These are phyloP conservation scores for Polyommatus iphigenia DNA, from an alignment of 2,888 invertebrate species.

Conservation along the genomic window DNA sequence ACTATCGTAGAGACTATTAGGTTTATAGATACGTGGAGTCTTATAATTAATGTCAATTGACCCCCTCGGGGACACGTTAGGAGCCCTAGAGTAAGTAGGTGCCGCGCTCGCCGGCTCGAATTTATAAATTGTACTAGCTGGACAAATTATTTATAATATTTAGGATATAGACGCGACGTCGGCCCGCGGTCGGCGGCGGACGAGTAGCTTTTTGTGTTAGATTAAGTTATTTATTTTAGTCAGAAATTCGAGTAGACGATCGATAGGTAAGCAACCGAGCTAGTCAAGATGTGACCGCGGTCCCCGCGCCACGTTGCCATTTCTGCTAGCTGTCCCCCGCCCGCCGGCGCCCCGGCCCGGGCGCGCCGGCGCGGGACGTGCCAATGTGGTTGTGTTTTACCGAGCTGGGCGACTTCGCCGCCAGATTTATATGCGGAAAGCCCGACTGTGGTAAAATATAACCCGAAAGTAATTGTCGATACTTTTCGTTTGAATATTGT, in stretches of 20 bases:
- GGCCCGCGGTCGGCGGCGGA: constrained; percentile 38
- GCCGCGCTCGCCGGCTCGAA: constrained; percentile 54
- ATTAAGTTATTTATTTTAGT: constrained; percentile 78
- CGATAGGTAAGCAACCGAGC: constrained; percentile 73
- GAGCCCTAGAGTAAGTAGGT: constrained; percentile 53
- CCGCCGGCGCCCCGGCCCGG: constrained; percentile 27
- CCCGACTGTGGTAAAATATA: neutral
- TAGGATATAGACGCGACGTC: constrained; percentile 51
- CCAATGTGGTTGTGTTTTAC: constrained; percentile 17
- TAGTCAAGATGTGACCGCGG: constrained; percentile 67
- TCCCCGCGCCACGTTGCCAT: constrained; percentile 67
- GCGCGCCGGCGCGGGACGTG: too few relatives aligned
- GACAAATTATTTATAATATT: constrained; percentile 74
- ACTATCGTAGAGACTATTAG: constrained; percentile 74
- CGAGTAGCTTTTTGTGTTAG: constrained; percentile 58
- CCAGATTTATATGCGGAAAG: neutral
- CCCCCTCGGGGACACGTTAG: constrained; percentile 12
- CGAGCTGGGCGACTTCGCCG: neutral
- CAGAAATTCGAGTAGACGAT: constrained; percentile 65
- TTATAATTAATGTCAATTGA: constrained; percentile 57
- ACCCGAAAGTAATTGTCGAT: constrained; percentile 15
- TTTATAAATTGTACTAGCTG: constrained; percentile 65
- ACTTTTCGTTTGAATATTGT: constrained; percentile 11
- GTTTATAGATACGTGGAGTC: constrained; percentile 54
- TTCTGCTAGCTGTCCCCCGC: constrained; percentile 54